Percentiles rank a stretch among this genome's conserved stretches.
Conservation (phyloP, 2,888 invertebrate genomes). For the Epinotia ramella region DNA sequence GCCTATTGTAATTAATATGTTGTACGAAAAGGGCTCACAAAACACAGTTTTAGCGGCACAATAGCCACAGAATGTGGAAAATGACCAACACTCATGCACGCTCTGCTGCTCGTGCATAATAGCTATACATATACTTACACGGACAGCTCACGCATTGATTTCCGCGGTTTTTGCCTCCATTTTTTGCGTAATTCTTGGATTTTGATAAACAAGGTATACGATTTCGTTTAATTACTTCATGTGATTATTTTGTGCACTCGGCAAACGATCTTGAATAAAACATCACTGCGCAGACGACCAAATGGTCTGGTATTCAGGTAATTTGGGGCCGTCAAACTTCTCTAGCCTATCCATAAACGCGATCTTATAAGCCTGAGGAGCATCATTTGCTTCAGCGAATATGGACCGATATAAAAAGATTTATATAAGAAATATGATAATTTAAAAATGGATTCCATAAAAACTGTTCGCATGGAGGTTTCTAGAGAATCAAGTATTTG, state of each 20-base stretch:
- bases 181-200: slow-evolving; percentile 28
- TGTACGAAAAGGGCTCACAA: slow-evolving; percentile 1
- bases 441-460: too few relatives aligned
- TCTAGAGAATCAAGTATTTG: neutral
- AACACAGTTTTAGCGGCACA: slow-evolving; percentile 25
- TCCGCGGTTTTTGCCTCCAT: slow-evolving; percentile 15
- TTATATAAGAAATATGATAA: too few relatives aligned
- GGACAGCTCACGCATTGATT: slow-evolving; percentile 1
- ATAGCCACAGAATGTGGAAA: slow-evolving; percentile 28
- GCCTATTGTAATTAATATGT: neutral
- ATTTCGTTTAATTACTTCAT: neutral
- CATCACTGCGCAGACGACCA: neutral
- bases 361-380: too few relatives aligned
- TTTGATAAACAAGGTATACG: slow-evolving; percentile 4
- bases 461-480: too few relatives aligned
- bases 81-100: slow-evolving; percentile 6
- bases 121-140: slow-evolving; percentile 6
- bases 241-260: neutral
- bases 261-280: neutral
- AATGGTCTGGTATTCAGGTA: too few relatives aligned
- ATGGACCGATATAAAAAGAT: too few relatives aligned
- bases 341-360: too few relatives aligned
- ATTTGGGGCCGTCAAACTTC: too few relatives aligned
- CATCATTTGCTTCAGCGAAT: too few relatives aligned
- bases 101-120: slow-evolving; percentile 20